phyloP scores from a whole-genome alignment of 2,888 invertebrate species.

The Dysmachus trigonus region DNA sequence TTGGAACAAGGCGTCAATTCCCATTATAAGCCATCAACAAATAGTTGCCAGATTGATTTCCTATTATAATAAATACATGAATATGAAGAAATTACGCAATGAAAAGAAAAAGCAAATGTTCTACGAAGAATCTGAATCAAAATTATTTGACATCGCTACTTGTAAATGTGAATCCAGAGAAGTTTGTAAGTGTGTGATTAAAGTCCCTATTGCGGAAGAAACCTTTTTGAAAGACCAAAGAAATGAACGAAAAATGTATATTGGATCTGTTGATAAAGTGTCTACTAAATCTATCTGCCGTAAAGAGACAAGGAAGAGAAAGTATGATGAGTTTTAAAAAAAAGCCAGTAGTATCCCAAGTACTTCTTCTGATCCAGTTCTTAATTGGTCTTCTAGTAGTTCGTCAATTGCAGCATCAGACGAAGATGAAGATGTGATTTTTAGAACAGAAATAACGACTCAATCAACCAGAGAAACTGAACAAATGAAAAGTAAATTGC shows the following conservation, averaged over 20 bases:
- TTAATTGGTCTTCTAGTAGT: neutral
- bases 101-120: neutral
- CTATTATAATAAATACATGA: conserved; percentile 34
- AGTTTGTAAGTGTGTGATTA: neutral
- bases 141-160: neutral
- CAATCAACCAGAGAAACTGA: neutral
- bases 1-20: neutral
- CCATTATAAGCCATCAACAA: conserved; percentile 11
- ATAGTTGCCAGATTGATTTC: conserved; percentile 40
- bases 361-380: conserved; percentile 3
- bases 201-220: neutral
- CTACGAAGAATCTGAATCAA: neutral
- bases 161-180: neutral
- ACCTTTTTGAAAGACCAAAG: neutral
- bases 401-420: neutral
- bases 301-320: conserved; percentile 4
- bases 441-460: neutral
- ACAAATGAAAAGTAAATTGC: neutral
- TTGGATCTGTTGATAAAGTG: neutral
- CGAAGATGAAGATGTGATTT: neutral
- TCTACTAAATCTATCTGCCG: neutral
- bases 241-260: neutral
- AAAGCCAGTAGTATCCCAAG: conserved; percentile 9
- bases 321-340: conserved; percentile 21
- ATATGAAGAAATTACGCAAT: conserved; percentile 22